Evolutionary conservation across 2,888 invertebrate genomes (phyloP).

Genomic region (Trisateles emortualis): DNA sequence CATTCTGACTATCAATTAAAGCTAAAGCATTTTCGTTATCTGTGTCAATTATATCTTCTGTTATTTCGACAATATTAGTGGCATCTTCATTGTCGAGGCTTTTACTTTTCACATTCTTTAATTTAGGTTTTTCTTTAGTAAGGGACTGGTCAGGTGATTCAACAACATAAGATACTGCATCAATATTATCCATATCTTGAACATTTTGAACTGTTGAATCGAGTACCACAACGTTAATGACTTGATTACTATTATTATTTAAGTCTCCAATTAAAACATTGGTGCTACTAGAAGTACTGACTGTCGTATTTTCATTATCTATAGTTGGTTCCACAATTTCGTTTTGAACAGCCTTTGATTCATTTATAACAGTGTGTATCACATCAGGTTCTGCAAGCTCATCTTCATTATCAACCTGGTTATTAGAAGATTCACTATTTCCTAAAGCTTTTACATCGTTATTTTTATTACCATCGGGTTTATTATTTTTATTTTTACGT

Average conservation of each 20-base stretch:
- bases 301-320: conserved; percentile 18
- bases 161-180: conserved; percentile 64
- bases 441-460: conserved; percentile 53
- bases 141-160: conserved; percentile 75
- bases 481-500: conserved; percentile 76
- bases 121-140: conserved; percentile 67
- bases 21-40: conserved; percentile 63
- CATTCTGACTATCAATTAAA: conserved; percentile 78
- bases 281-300: conserved; percentile 26
- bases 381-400: conserved; percentile 11
- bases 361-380: neutral
- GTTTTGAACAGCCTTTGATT: conserved; percentile 22
- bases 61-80: conserved; percentile 77
- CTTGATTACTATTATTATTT: conserved; percentile 59
- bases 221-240: conserved; percentile 20
- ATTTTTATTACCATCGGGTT: conserved; percentile 57
- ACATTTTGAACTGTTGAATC: conserved; percentile 14
- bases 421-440: conserved; percentile 49
- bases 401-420: conserved; percentile 37
- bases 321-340: conserved; percentile 15
- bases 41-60: conserved; percentile 58
- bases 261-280: conserved; percentile 53
- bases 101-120: conserved; percentile 76
- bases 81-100: conserved; percentile 81
- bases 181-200: conserved; percentile 20